These are phyloP conservation scores for Drosophila algonquin DNA, from an alignment of 2,888 invertebrate genomes.

Conservation along the genomic window DNA sequence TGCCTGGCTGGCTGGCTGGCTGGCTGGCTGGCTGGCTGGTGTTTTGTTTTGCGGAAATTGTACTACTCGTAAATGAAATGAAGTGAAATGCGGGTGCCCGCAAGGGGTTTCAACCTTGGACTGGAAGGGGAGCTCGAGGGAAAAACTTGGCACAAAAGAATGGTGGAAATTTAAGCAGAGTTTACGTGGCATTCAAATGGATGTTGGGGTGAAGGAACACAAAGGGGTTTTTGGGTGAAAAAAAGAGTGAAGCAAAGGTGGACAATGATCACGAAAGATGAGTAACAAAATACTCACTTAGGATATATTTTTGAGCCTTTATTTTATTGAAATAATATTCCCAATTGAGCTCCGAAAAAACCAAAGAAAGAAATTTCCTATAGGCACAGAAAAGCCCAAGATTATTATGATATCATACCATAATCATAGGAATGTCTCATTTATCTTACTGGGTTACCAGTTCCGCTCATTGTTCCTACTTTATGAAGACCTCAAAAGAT, in stretches of 20 bases:
- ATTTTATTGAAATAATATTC: background rate
- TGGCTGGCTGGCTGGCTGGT: background rate
- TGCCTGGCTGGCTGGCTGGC: background rate
- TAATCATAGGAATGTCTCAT: background rate
- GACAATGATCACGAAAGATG: too few relatives aligned
- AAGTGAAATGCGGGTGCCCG: constrained; percentile 38
- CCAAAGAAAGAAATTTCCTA: background rate
- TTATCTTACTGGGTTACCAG: background rate
- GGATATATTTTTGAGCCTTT: background rate
- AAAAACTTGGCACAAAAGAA: background rate
- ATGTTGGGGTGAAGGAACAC: background rate
- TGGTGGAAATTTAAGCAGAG: background rate
- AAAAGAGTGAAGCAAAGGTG: too few relatives aligned
- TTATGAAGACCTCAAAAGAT: background rate
- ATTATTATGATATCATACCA: background rate
- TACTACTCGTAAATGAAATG: constrained; percentile 18
- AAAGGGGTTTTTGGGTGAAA: too few relatives aligned
- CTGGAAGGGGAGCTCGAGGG: background rate
- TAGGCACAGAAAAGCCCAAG: background rate
- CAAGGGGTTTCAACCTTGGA: constrained; percentile 1
- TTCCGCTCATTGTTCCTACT: background rate
- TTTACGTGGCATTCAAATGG: background rate
- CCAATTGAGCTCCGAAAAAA: background rate
- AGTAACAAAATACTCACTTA: too few relatives aligned
- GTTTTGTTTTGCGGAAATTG: constrained; percentile 53